Evolutionary conservation across 2,888 invertebrate genomes (phyloP), one percentile per base, ranked within the genome.

Genomic region (Stenodema calcarata): DNA sequence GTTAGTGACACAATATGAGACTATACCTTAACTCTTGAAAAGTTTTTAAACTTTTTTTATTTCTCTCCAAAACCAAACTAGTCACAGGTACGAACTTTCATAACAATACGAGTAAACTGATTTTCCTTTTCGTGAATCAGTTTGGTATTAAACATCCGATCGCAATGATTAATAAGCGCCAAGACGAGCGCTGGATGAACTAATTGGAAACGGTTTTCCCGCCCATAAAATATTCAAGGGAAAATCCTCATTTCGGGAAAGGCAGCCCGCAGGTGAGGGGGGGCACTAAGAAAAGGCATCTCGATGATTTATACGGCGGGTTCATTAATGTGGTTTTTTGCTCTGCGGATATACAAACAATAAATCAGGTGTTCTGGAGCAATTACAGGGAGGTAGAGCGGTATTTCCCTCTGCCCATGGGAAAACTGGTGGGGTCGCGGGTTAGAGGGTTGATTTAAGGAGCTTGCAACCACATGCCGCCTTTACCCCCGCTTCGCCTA

Each of bases 321-420:
- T 86, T 86, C 86, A 86, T 86, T 86, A 86, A 86, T 86, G 86
- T 70, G 86, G 86, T 86, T 86, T 86, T 86, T 86, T 86, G 86
- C 78, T 73, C 73, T 54, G 69, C 80, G 86, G 86, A 86, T 86
- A 86, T 86, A 86, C 81, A 86, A 86, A 86, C 86, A 82, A 86
- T 86, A 86, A 86, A 86, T 86, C 86, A 86, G 86, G 86, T 86
- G 86, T 86, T 86, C 73, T 73, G 47, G 84, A 84, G 84, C 84
- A 84, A 84, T 84, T 84, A 84, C 84, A 84, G 84, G 84, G 82
- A 62, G 23, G 80, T 42, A 28, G 30, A 42, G 28, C 28, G 80
- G 78, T 41, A 28, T 41, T 27, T 42, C 42, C 78, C 78, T 27
- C 44, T 47, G 54, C 80, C 80, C 80, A 41, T 28, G 80, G 80